Base-by-base conservation (phyloP, 1,140 invertebrate genomes). In the Eurosta solidaginis region DNA sequence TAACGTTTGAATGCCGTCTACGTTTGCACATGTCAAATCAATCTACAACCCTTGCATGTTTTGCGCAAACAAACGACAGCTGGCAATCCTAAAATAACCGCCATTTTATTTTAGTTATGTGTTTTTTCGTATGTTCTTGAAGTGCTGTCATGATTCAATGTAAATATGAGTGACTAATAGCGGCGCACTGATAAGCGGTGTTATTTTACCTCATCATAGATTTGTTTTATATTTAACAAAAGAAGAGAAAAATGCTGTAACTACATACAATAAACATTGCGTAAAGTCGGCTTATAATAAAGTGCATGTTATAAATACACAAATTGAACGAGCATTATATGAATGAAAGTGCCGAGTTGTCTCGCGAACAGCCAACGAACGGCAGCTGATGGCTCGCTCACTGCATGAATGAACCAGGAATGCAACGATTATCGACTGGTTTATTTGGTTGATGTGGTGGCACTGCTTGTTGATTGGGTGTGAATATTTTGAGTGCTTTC, bases 71-170 rank as follows among this genome's bases (percentile, higher is more conserved):
- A 44, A 20, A 40, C 12, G 59, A 36, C 29, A 68, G 59, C 40
- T 68, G 59, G 59, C 59, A 68, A 33, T 68, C 59, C 59, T 68
- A 68, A 68, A 68, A 20, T 68, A 68, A 68, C 59, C 59, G 59
- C 59, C 59, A 68, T 68, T 68, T 68, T 68, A 68, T 68, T 68
- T 68, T 68, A 68, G 59, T 68, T 68, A 68, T 68, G 33, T 68
- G 59, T 68, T 68, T 33, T 68, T 68, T 68, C 40, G 7, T 29
- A 68, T n/a, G 33, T 12, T 68, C 40, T 36, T n/a, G n/a, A n/a
- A n/a, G 27, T 59, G 54, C 54, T 59, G 54, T 59, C 25, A 59
- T 59, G 54, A 59, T 40, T 68, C 33, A 68, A 68, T 68, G 59
- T 68, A 68, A 68, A 68, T 68, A 68, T 68, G 59, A 40, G 59